Evolutionary conservation across 2,797 vertebrate genomes (phyloP), one percentile per base, ranked within the genome.

Genomic region (Huso huso): DNA sequence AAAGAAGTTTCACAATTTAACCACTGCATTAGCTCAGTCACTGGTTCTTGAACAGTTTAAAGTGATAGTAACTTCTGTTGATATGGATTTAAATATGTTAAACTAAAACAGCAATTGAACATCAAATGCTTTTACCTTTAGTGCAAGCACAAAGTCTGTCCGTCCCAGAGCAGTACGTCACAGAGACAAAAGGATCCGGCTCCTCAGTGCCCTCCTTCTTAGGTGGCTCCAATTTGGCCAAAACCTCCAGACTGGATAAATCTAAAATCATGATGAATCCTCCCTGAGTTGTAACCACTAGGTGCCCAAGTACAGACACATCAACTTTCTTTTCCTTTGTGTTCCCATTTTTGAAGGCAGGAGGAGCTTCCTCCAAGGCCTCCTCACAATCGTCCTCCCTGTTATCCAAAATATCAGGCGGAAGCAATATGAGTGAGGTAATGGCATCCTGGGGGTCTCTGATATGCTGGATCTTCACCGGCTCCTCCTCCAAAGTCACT

Each of bases 91-190:
- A 37, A 37, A 37, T 37, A 37, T 37, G 4, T 37, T 37, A 37
- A 37, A 37, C 37, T 37, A 37, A 37, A 37, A 37, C 37, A 37
- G 37, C 37, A 37, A 5, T 37, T 37, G 37, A 37, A 5, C 37
- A 37, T 37, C 37, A 37, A 11, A 58, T 7, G 55, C 18, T 18
- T 8, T 92, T 83, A 99, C 97, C 97, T 97, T 93, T 95, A 73
- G 96, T 98, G 85, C 95, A 98, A 1, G 95, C 96, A 88, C 96
- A 98, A 72, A 99, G 89, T 81, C 97, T 94, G 88, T 99, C 97
- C 7, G 97, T 99, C 85, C 97, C 96, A 51, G 96, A 98, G 87
- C 97, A 99, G 84, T 99, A 99, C 68, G 96, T 96, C 71, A 99
- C 95, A 67, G 97, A 99, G 76, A 98, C 95, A 82, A 99, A 99